These are phyloP conservation scores for Microctonus brassicae DNA, from an alignment of 2,888 invertebrate species.

Conservation along the genomic window DNA sequence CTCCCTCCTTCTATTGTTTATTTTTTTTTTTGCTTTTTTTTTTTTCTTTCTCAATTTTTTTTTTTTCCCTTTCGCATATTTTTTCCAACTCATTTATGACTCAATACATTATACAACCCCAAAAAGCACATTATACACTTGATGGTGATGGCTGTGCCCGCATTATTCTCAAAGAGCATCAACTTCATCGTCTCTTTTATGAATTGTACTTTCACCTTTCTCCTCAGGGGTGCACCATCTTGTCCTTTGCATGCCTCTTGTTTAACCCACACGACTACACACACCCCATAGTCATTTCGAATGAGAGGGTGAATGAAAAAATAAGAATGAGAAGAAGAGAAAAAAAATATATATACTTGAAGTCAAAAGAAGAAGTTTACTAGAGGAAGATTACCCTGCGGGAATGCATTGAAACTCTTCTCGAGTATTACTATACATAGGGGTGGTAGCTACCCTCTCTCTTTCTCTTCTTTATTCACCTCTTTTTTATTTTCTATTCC, in stretches of 20 bases:
- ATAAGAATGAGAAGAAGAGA: not conserved
- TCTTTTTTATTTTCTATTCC: constrained; percentile 1
- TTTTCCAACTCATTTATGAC: not conserved
- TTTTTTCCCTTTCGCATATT: no score
- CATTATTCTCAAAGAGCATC: not conserved
- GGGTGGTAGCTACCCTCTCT: not conserved
- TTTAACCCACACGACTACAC: not conserved
- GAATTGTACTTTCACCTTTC: not conserved
- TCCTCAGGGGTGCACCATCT: not conserved
- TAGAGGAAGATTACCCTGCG: constrained; percentile 20
- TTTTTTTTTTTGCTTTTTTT: not conserved
- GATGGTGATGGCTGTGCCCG: not conserved
- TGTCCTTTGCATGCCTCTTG: not conserved
- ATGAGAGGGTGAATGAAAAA: not conserved
- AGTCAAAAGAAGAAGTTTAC: constrained; percentile 22
- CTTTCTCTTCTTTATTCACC: no score
- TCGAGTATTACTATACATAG: not conserved
- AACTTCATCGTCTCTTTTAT: not conserved
- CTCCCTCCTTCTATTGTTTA: not conserved
- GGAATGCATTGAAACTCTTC: constrained; percentile 37
- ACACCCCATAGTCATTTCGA: not conserved
- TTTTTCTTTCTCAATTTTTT: not conserved
- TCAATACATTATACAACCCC: constrained; percentile 3
- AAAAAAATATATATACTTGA: no score
- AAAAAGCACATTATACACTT: not conserved